Evolutionary conservation across 2,888 invertebrate species (phyloP).

Genomic region (Tricholauxania praeusta): DNA sequence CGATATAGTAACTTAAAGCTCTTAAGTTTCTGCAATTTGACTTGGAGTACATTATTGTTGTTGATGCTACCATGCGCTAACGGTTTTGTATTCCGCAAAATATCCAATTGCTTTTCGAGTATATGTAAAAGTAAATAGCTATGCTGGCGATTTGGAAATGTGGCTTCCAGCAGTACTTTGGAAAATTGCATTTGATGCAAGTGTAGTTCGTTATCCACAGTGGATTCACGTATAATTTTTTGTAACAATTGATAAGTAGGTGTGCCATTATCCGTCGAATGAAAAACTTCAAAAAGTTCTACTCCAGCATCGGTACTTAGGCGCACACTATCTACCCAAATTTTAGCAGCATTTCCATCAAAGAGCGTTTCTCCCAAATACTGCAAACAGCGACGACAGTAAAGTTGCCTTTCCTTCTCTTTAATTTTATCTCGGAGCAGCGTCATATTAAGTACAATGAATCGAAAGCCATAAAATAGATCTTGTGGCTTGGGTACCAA

Average conservation of each 20-base stretch:
- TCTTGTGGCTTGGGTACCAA: constrained; percentile 55
- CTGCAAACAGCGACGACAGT: constrained; percentile 56
- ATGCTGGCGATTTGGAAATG: constrained; percentile 52
- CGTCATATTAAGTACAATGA: constrained; percentile 53
- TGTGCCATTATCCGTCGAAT: not conserved
- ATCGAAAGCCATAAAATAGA: constrained; percentile 62
- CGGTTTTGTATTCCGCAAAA: constrained; percentile 49
- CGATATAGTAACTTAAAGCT: constrained; percentile 52
- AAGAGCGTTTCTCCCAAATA: constrained; percentile 56
- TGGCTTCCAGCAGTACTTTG: constrained; percentile 51
- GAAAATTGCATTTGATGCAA: constrained; percentile 53
- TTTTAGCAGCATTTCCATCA: constrained; percentile 54
- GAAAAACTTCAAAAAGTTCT: constrained; percentile 42
- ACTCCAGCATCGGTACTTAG: constrained; percentile 39
- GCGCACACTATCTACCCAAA: constrained; percentile 59
- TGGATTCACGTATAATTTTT: constrained; percentile 48
- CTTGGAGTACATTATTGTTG: constrained; percentile 44
- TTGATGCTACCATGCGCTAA: constrained; percentile 45
- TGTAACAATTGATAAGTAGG: constrained; percentile 52
- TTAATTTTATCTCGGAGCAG: constrained; percentile 40
- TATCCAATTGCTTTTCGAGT: constrained; percentile 59
- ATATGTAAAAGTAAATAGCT: constrained; percentile 60
- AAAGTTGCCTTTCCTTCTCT: constrained; percentile 51
- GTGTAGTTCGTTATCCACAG: constrained; percentile 37
- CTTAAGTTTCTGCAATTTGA: constrained; percentile 41